Evolutionary conservation across 2,797 vertebrate genomes (phyloP).

Genomic region (Gymnocypris eckloni): DNA sequence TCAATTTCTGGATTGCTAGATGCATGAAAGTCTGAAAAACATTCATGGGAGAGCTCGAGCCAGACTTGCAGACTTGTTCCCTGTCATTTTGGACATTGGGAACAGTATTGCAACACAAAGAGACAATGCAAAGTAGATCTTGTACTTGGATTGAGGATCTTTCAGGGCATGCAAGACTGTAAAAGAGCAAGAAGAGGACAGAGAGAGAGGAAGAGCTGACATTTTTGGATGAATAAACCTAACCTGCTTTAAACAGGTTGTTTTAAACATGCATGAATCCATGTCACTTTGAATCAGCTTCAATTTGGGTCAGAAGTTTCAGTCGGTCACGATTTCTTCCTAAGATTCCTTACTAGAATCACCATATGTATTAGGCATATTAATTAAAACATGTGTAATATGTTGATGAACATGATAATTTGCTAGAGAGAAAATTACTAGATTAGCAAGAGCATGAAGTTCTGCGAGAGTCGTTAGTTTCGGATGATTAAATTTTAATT

Average conservation of each 20-base stretch:
- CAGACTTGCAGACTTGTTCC: constrained; percentile 1
- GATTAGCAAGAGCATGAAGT: constrained; percentile 29
- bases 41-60: not conserved
- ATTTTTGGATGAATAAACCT: constrained; percentile 18
- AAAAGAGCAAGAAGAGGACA: not conserved
- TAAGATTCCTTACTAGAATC: constrained; percentile 12
- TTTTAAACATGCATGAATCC: constrained; percentile 49
- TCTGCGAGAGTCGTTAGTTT: not conserved
- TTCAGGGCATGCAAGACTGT: not conserved
- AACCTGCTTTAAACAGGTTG: constrained; percentile 19
- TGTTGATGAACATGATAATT: constrained; percentile 44
- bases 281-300: constrained; percentile 21
- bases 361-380: not conserved
- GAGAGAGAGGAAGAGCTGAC: constrained; percentile 1
- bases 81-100: too few species aligned
- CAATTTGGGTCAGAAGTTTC: constrained; percentile 22
- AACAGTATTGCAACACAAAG: too few species aligned
- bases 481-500: constrained; percentile 20
- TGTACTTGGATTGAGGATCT: not conserved
- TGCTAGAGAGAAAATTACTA: constrained; percentile 14
- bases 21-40: not conserved
- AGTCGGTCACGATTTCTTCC: constrained; percentile 13
- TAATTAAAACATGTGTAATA: constrained; percentile 31
- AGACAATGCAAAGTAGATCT: not conserved
- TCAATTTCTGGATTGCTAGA: not conserved